A percentile compares a stretch with the other conserved stretches of the same genome.
Conservation (phyloP, 2,797 vertebrate genomes). For the Onychomys arenicola region DNA sequence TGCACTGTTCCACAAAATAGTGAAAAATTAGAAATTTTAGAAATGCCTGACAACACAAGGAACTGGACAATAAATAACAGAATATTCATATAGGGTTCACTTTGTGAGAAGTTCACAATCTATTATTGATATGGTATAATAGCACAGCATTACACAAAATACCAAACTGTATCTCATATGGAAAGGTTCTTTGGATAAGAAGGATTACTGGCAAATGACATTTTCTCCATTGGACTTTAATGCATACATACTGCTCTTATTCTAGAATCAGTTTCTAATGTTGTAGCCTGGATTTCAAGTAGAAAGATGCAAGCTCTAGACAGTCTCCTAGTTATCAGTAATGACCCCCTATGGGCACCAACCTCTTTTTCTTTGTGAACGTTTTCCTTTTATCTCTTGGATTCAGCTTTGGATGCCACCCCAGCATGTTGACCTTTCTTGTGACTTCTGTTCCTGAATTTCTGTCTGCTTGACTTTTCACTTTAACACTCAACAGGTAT, state of each 20-base stretch:
- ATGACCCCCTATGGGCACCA: background rate
- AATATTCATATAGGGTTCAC: background rate
- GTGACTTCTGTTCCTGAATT: background rate
- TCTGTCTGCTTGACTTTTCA: background rate
- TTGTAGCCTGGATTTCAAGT: background rate
- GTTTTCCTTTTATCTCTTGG: background rate
- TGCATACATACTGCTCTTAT: background rate
- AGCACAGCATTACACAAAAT: background rate
- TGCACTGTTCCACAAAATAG: background rate
- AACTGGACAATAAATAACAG: background rate
- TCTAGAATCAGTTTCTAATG: background rate
- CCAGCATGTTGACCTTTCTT: background rate
- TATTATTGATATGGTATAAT: background rate
- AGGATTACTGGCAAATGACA: background rate
- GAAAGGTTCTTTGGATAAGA: background rate
- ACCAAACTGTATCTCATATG: background rate
- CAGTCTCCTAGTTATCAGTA: background rate
- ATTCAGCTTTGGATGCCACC: background rate
- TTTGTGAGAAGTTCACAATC: background rate
- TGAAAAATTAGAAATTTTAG: background rate
- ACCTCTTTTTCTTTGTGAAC: background rate
- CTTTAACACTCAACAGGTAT: background rate
- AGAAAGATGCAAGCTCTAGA: background rate
- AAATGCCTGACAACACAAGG: background rate
- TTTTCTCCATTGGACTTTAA: background rate